Percentiles rank a stretch among this genome's conserved stretches.
Conservation (phyloP, 2,888 invertebrate species). For the Ichneumoninae sp. region DNA sequence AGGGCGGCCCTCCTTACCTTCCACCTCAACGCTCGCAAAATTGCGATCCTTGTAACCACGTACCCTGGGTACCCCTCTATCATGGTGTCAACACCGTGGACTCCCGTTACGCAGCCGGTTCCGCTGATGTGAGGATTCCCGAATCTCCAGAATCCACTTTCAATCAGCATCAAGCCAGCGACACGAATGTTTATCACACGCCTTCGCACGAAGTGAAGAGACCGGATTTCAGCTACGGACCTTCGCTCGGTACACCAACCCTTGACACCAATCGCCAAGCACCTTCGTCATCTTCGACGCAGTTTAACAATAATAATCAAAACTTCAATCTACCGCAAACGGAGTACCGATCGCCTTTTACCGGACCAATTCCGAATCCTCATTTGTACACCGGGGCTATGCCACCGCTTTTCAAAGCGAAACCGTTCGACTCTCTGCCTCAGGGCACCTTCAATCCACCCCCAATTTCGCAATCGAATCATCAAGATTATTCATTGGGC, state of each 20-base stretch:
- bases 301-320: slow-evolving; percentile 53
- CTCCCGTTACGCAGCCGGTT: slow-evolving; percentile 56
- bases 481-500: slow-evolving; percentile 29
- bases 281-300: slow-evolving; percentile 15
- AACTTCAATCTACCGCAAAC: slow-evolving; percentile 57
- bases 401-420: slow-evolving; percentile 88
- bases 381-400: slow-evolving; percentile 88
- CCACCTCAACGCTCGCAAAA: slow-evolving; percentile 85
- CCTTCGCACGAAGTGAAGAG: slow-evolving; percentile 71
- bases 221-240: slow-evolving; percentile 72
- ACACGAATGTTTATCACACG: slow-evolving; percentile 35
- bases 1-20: slow-evolving; percentile 61
- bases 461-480: slow-evolving; percentile 22
- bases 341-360: slow-evolving; percentile 53
- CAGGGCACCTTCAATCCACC: slow-evolving; percentile 46
- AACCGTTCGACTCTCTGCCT: slow-evolving; percentile 57
- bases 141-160: slow-evolving; percentile 34
- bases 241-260: slow-evolving; percentile 49
- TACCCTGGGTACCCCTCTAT: slow-evolving; percentile 92
- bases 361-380: slow-evolving; percentile 88
- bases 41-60: slow-evolving; percentile 92
- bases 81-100: slow-evolving; percentile 56
- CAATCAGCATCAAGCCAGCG: slow-evolving; percentile 49
- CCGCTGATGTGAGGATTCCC: slow-evolving; percentile 31
- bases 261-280: slow-evolving; percentile 51